Conservation (phyloP, 2,113 vertebrate species). For the Cyrtonyx montezumae region DNA sequence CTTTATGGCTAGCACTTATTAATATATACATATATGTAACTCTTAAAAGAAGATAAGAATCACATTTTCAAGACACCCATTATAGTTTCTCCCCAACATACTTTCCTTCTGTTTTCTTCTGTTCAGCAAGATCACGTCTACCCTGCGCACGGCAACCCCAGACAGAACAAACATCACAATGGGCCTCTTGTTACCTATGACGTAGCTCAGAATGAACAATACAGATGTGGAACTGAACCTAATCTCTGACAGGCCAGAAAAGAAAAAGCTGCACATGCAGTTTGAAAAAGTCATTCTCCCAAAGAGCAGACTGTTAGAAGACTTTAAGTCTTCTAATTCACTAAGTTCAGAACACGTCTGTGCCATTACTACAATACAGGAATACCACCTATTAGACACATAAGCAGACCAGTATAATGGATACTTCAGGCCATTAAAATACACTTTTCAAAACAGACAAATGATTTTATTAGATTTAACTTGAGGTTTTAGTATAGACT, state of each 20-base stretch:
- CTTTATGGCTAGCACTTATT: too few species aligned
- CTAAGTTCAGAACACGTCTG: not conserved
- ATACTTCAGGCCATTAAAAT: not conserved
- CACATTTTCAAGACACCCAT: not conserved
- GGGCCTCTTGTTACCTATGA: not conserved
- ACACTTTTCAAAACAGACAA: not conserved
- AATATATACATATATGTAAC: too few species aligned
- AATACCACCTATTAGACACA: not conserved
- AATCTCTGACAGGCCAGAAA: not conserved
- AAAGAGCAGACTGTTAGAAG: not conserved
- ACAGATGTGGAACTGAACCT: not conserved
- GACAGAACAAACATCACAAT: not conserved
- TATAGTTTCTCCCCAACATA: not conserved
- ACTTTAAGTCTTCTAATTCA: not conserved
- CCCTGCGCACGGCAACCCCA: not conserved
- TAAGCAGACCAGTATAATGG: fast-evolving
- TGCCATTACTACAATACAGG: not conserved
- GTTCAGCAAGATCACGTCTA: not conserved
- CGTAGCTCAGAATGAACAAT: fast-evolving
- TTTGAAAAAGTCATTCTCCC: not conserved
- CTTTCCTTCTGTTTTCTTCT: not conserved
- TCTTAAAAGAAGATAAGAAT: not conserved
- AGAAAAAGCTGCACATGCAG: fast-evolving
- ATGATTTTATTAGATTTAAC: too few species aligned
- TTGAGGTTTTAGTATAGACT: too few species aligned